A percentile compares a stretch with the other conserved stretches of the same genome.
Conservation (phyloP, 2,888 invertebrate genomes). For the Caenorhabditis sulstoni region DNA sequence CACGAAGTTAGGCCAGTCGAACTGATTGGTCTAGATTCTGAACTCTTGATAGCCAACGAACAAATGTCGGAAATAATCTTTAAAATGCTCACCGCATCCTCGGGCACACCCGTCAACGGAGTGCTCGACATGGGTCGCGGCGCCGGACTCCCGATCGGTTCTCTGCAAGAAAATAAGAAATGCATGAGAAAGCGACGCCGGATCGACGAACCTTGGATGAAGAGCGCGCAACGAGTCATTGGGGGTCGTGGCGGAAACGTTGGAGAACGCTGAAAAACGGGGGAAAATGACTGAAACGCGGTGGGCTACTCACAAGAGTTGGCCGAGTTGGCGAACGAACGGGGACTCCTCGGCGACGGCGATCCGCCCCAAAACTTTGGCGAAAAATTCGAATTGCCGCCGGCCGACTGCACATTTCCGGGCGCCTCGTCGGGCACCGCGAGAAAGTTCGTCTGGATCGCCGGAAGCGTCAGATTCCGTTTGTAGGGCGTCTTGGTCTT, state of each 20-base stretch:
- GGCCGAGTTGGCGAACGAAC: slow-evolving; percentile 34
- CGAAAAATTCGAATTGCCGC: slow-evolving; percentile 28
- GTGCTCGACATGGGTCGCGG: slow-evolving; percentile 62
- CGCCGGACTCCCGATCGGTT: slow-evolving; percentile 67
- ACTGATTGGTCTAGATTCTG: too few species aligned
- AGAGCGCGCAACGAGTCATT: slow-evolving; percentile 48
- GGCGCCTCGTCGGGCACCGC: slow-evolving; percentile 62
- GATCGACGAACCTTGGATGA: slow-evolving; percentile 47
- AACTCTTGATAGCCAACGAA: too few species aligned
- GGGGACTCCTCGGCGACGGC: slow-evolving; percentile 65
- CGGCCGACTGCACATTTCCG: slow-evolving; percentile 32
- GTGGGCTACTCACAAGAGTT: slow-evolving; percentile 44
- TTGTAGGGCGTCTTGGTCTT: slow-evolving; percentile 58
- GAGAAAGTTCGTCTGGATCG: slow-evolving; percentile 58
- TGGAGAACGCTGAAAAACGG: slow-evolving; percentile 41
- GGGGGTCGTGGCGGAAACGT: slow-evolving; percentile 26
- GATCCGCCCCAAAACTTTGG: slow-evolving; percentile 67
- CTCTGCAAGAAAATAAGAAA: slow-evolving; percentile 35
- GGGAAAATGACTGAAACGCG: neutral
- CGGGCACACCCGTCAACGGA: slow-evolving; percentile 51
- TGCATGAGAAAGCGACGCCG: neutral
- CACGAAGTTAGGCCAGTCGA: neutral
- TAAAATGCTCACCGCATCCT: slow-evolving; percentile 41
- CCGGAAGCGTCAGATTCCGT: slow-evolving; percentile 64
- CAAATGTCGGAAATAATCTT: neutral